Evolutionary conservation across 2,888 invertebrate genomes (phyloP), one percentile per base, ranked within the genome.

Genomic region (Dinocampus coccinellae): DNA sequence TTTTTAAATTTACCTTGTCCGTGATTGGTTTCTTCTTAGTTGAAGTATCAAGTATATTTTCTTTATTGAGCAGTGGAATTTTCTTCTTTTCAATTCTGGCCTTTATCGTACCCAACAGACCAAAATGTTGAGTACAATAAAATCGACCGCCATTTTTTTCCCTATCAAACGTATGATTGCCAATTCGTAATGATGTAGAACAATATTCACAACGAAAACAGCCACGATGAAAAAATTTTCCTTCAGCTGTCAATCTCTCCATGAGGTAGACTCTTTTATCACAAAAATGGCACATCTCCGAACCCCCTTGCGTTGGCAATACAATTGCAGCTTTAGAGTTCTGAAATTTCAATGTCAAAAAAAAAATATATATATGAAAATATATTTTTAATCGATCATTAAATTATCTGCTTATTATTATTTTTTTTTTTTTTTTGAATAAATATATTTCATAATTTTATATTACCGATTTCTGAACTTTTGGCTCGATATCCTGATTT

Each of bases 121-220:
- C 92, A 82, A 91, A 93, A 84, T 94, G 93, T 85, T 93, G 93
- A 1, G 91, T 89, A 83, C 95, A 96, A 86, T 93, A 95, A 87
- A 95, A 93, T 79, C 91, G 89, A 57, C 87, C 87, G 55, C 84
- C 84, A 69, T 83, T 79, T 69, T 85, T 87, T 53, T 87, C 85
- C 57, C 87, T 82, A 76, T 87, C 87, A 73, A 87, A 87, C 34
- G 85, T 87, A 66, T 87, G 87, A 77, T 85, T 86, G 71, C 87
- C 95, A 58, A 97, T 92, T 60, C 97, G 91, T 58, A 98, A 90
- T 73, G 93, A 93, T 3, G 94, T 92, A 81, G 93, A 93, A 88
- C 98, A 98, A 86, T 96, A 96, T 87, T 97, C 95, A 89, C 98
- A 98, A 75, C 95, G 93, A 89, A 98, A 95, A 89, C 98, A 98